These are phyloP conservation scores for Habrosyne pyritoides DNA, from an alignment of 2,888 invertebrate genomes.

Conservation along the genomic window DNA sequence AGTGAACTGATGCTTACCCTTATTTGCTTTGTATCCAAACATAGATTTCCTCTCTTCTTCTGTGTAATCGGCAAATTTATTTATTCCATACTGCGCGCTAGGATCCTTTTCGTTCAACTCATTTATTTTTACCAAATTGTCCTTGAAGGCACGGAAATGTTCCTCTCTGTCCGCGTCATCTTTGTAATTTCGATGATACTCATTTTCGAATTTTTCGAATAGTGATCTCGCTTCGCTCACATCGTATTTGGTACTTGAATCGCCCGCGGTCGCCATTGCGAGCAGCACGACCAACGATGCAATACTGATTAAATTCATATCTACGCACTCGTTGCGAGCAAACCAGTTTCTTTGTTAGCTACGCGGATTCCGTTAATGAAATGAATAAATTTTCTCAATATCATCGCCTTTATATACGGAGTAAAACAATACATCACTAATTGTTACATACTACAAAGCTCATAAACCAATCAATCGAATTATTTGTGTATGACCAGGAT, in stretches of 20 bases:
- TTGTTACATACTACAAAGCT: not conserved
- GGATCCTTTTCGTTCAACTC: constrained; percentile 9
- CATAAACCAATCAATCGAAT: not conserved
- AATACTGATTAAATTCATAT: not conserved
- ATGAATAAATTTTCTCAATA: not conserved
- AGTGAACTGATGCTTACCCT: not conserved
- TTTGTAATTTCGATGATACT: constrained; percentile 35
- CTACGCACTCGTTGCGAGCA: not conserved
- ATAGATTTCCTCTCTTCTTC: constrained; percentile 18
- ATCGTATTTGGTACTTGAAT: constrained; percentile 27
- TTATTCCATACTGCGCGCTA: constrained; percentile 21
- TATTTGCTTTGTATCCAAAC: constrained; percentile 18
- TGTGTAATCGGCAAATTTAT: constrained; percentile 29
- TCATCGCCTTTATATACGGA: not conserved
- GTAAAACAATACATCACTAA: not conserved
- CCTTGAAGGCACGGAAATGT: constrained; percentile 36
- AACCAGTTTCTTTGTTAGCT: not conserved
- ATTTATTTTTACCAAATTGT: constrained; percentile 14
- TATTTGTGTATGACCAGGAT: no score
- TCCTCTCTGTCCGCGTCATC: constrained; percentile 31
- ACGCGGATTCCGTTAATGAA: not conserved
- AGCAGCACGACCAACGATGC: not conserved
- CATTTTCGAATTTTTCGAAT: constrained; percentile 38
- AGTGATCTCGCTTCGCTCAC: constrained; percentile 28
- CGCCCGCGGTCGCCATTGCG: not conserved